Evolutionary conservation across 2,113 vertebrate genomes (phyloP).

Genomic region (Aleadryas rufinucha): DNA sequence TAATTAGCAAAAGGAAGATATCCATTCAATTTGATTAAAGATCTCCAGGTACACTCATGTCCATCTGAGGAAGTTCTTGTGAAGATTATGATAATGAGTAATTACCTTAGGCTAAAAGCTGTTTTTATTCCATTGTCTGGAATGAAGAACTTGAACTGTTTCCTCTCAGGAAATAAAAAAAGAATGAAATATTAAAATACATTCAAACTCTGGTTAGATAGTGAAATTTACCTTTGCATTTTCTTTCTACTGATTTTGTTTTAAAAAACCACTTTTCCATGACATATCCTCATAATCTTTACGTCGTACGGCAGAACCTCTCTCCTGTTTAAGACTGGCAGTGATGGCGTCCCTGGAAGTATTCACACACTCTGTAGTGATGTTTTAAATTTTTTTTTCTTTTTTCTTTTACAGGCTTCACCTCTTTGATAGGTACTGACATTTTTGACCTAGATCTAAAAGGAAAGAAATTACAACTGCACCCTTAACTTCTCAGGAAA

Average conservation of each 20-base stretch:
- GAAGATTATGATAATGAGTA: conserved; percentile 56
- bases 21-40: conserved; percentile 51
- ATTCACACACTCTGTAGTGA: background rate
- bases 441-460: conserved; percentile 19
- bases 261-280: background rate
- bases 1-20: conserved; percentile 65
- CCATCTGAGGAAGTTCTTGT: conserved; percentile 52
- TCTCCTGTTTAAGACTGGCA: background rate
- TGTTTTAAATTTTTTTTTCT: accelerated
- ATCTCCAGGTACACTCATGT: conserved; percentile 54
- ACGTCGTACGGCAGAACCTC: background rate
- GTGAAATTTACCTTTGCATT: background rate
- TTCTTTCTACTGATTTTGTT: background rate
- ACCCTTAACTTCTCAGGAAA: background rate
- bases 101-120: conserved; percentile 60
- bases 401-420: background rate
- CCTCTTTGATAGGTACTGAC: background rate
- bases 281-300: background rate
- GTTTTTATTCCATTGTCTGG: conserved; percentile 18
- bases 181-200: background rate
- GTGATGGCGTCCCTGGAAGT: background rate
- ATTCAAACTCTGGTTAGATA: background rate
- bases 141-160: conserved; percentile 14
- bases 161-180: background rate
- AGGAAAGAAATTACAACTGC: background rate